Base-by-base conservation (phyloP, 1,140 invertebrate genomes). In the Drosophila prosaltans region DNA sequence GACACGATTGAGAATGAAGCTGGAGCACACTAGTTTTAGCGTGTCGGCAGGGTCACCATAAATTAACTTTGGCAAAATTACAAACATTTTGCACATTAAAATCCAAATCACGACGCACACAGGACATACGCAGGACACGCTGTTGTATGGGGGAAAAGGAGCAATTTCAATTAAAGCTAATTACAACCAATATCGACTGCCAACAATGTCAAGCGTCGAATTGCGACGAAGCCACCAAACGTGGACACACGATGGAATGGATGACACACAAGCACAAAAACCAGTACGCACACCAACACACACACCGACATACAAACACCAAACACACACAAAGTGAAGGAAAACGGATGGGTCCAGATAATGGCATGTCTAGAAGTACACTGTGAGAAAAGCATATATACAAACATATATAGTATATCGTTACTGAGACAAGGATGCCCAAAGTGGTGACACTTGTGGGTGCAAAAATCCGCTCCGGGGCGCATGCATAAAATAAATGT, bases 161-260 rank as follows among this genome's bases (percentile, higher is more conserved):
- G 84, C 85, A 90, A 89, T 89, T 89, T 89, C 84, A 89, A 89
- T 89, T 89, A 89, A 89, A 89, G 80, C 84, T 89, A 89, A 89
- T 89, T 89, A 89, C 84, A 90, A 81, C 84, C 84, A 84, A 89
- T 89, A 89, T 89, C 85, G 84, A 89, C 86, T 90, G 84, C 85
- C 84, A 89, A 89, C 84, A 90, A 89, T 84, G 72, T 79, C 81
- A 90, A 81, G 73, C 77, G 72, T 80, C 84, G 89, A 88, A 80
- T 63, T 59, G 69, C 78, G 64, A 78, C 77, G 71, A 79, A 68
- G 69, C 66, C 67, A 71, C 51, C 74, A 57, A 60, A 70, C 48
- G 65, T 66, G 63, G 69, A 70, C 61, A 65, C 41, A 41, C 28
- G 43, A 58, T 51, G 45, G 45, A 57, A 24, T 57, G 51, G 45